Conservation (phyloP, 2,113 vertebrate species). For the Ptychochromis oligacanthus region DNA sequence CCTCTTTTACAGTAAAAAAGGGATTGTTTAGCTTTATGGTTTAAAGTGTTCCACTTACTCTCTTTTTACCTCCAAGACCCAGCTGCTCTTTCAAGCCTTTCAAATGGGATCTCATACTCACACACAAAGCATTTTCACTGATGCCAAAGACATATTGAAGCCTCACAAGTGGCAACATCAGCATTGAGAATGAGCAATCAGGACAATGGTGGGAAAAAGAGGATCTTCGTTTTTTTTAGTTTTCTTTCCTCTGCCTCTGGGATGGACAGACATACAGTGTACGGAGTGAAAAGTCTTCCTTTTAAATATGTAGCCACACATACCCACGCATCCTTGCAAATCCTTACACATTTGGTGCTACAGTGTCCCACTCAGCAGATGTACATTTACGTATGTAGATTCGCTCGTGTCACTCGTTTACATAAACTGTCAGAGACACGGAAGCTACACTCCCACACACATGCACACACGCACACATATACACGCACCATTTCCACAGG, state of each 20-base stretch:
- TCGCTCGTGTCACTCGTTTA: neutral
- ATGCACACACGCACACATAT: neutral
- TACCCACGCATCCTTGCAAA: constrained; percentile 9
- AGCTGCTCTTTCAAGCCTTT: constrained; percentile 1
- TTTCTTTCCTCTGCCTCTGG: neutral
- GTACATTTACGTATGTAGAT: neutral
- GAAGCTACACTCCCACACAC: neutral
- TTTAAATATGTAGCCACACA: constrained; percentile 40
- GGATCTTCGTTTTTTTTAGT: constrained; percentile 6
- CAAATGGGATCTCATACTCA: neutral
- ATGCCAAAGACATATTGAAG: neutral
- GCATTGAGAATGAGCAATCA: neutral
- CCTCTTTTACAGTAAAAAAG: neutral
- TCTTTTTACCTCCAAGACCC: neutral
- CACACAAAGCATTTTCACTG: neutral
- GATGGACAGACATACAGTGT: neutral
- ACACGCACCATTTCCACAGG: neutral
- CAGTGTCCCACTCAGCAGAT: constrained; percentile 14
- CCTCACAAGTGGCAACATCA: neutral
- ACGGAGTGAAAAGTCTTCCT: neutral
- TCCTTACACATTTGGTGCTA: constrained; percentile 12
- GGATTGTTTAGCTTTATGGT: neutral
- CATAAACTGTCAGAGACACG: neutral
- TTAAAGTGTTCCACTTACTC: constrained; percentile 4
- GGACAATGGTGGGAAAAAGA: neutral